Conservation (phyloP, 2,797 vertebrate species). For the Phrynocephalus forsythii region DNA sequence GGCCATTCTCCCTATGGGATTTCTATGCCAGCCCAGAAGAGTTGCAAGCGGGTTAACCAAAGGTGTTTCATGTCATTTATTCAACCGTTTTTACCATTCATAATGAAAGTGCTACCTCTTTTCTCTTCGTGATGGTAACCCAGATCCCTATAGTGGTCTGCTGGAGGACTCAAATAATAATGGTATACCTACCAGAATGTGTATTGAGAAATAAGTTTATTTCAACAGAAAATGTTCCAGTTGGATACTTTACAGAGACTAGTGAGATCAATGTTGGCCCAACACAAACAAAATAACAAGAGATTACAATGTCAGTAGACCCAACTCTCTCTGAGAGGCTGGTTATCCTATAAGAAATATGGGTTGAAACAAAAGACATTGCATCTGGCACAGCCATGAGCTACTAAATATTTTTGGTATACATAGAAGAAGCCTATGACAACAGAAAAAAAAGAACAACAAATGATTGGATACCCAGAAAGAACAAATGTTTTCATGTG, state of each 20-base stretch:
- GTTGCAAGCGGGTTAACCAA: neutral
- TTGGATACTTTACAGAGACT: neutral
- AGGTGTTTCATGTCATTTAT: slow-evolving; percentile 1
- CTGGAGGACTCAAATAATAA: neutral
- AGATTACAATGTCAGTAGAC: neutral
- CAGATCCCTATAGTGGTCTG: neutral
- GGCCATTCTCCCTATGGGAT: neutral
- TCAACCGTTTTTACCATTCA: neutral
- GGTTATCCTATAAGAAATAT: neutral
- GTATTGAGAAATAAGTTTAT: neutral
- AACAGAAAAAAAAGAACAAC: neutral
- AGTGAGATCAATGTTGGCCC: slow-evolving; percentile 6
- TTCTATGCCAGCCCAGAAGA: neutral
- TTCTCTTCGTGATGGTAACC: neutral
- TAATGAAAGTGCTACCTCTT: neutral
- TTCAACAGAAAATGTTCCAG: slow-evolving; percentile 22
- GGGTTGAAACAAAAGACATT: neutral
- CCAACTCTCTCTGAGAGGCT: neutral
- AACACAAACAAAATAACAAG: neutral
- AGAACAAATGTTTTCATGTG: neutral
- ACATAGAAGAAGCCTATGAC: neutral
- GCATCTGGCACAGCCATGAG: neutral
- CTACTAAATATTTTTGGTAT: neutral
- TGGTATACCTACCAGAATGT: neutral
- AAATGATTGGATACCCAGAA: neutral